phyloP scores from a whole-genome alignment of 2,888 invertebrate genomes.

The Aporophyla lueneburgensis region DNA sequence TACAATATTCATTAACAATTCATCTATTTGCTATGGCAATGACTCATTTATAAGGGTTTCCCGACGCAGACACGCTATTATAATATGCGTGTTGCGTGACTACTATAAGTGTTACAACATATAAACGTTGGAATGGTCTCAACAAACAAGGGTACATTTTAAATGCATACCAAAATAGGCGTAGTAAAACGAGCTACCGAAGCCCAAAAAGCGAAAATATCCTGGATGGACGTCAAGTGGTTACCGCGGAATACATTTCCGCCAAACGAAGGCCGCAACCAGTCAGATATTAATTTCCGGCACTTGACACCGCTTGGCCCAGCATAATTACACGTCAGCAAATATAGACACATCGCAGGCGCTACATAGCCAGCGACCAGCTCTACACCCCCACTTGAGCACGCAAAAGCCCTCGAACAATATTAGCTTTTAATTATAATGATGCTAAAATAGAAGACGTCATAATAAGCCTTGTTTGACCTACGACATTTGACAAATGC shows the following conservation, averaged over 20 bases:
- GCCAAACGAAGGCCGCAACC: slow-evolving; percentile 72
- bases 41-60: slow-evolving; percentile 60
- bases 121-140: slow-evolving; percentile 28
- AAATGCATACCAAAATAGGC: slow-evolving; percentile 15
- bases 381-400: slow-evolving; percentile 64
- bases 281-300: slow-evolving; percentile 88
- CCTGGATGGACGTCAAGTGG: slow-evolving; percentile 61
- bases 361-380: slow-evolving; percentile 41
- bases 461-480: slow-evolving; percentile 36
- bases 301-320: slow-evolving; percentile 75
- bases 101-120: slow-evolving; percentile 49
- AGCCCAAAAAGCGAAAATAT: slow-evolving; percentile 26
- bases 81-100: slow-evolving; percentile 57
- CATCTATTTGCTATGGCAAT: slow-evolving; percentile 46
- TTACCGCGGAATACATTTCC: slow-evolving; percentile 70
- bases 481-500: slow-evolving; percentile 26
- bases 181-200: slow-evolving; percentile 13
- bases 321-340: slow-evolving; percentile 78
- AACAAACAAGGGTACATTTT: slow-evolving; percentile 39
- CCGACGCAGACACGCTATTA: slow-evolving; percentile 49
- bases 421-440: slow-evolving; percentile 62
- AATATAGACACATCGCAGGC: slow-evolving; percentile 75
- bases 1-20: slow-evolving; percentile 49
- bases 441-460: slow-evolving; percentile 36
- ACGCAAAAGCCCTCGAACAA: slow-evolving; percentile 64